Conservation (phyloP, 1,140 invertebrate genomes). For the Cyclargus thomasi region DNA sequence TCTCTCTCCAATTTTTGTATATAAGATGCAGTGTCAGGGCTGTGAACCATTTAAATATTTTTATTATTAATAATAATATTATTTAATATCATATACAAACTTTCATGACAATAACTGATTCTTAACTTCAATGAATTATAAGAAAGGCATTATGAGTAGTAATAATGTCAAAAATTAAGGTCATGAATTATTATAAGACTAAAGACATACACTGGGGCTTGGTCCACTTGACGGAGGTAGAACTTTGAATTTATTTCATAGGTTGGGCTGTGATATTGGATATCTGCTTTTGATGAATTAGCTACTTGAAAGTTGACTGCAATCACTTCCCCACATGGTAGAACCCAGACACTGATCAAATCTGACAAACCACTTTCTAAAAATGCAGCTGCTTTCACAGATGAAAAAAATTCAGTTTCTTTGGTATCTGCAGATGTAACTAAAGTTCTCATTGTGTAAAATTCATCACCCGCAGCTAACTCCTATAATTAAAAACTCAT, state of each 20-base stretch:
- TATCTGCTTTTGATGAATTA: conserved; percentile 66
- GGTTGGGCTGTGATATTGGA: conserved; percentile 39
- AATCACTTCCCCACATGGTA: conserved; percentile 82
- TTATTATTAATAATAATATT: too few species aligned
- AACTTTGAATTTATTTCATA: conserved; percentile 83
- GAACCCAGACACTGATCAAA: conserved; percentile 82
- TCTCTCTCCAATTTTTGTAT: conserved; percentile 94
- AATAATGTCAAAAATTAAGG: neutral
- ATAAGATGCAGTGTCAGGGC: conserved; percentile 93
- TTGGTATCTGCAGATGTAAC: conserved; percentile 80
- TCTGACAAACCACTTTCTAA: conserved; percentile 78
- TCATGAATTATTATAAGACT: too few species aligned
- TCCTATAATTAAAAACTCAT: conserved; percentile 67
- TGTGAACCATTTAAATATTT: conserved; percentile 48
- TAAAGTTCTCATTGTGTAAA: conserved; percentile 85
- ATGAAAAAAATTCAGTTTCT: conserved; percentile 83
- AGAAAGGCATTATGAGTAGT: too few species aligned
- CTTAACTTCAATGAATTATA: too few species aligned
- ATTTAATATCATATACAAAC: too few species aligned
- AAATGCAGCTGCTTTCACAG: conserved; percentile 84
- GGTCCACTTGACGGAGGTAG: conserved; percentile 81
- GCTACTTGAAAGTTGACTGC: conserved; percentile 77
- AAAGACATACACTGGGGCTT: conserved; percentile 82
- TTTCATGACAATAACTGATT: too few species aligned
- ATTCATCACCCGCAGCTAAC: conserved; percentile 80